Evolutionary conservation across 2,113 vertebrate genomes (phyloP).

Genomic region (human (Homo sapiens)): GRCh38 chr5:116831001-116831500

Average conservation of each 20-base stretch:
- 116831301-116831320: constrained; percentile 52
- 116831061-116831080: not conserved
- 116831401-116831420: not conserved
- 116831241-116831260: constrained; percentile 53
- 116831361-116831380: not conserved
- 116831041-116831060: constrained; percentile 23
- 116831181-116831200: not conserved
- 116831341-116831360: constrained; percentile 23
- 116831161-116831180: constrained; percentile 37
- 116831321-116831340: not conserved
- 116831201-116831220: constrained; percentile 55
- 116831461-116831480: not conserved
- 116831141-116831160: not conserved
- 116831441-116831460: not conserved
- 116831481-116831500: not conserved
- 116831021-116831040: constrained; percentile 65
- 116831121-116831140: constrained; percentile 32
- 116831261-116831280: constrained; percentile 60
- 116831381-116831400: not conserved
- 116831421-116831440: not conserved
- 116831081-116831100: constrained; percentile 27
- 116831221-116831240: constrained; percentile 70
- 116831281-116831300: constrained; percentile 18
- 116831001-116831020: constrained; percentile 60
- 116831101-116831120: constrained; percentile 35